phyloP scores from a whole-genome alignment of 2,888 invertebrate species.

The Conops quadrifasciatus region DNA sequence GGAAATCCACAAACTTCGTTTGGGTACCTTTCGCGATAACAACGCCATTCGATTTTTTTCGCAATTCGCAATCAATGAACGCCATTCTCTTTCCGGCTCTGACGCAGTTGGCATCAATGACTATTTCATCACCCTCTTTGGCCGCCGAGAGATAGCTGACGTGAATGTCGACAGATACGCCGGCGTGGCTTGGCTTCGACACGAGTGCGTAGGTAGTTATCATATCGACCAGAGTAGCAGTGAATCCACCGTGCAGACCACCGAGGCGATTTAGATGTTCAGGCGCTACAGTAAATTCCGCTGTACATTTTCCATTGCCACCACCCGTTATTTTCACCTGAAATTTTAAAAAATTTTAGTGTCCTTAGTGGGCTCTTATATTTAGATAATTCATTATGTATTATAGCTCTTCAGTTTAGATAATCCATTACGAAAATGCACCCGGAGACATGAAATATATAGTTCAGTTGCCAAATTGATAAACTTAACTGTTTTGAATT shows the following conservation, averaged over 20 bases:
- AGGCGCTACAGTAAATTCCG: slow-evolving; percentile 77
- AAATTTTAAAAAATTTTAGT: neutral
- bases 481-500: no score
- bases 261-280: slow-evolving; percentile 82
- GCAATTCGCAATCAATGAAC: slow-evolving; percentile 81
- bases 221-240: slow-evolving; percentile 76
- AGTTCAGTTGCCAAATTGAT: no score
- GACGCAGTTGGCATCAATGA: slow-evolving; percentile 80
- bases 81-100: slow-evolving; percentile 83
- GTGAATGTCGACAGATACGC: slow-evolving; percentile 85
- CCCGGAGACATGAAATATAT: no score
- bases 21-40: slow-evolving; percentile 85
- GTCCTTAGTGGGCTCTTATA: no score
- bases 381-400: no score
- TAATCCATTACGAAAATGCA: no score
- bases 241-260: slow-evolving; percentile 85
- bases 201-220: slow-evolving; percentile 83
- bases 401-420: no score
- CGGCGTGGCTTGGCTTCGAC: slow-evolving; percentile 72
- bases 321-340: slow-evolving; percentile 66
- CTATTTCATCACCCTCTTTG: slow-evolving; percentile 78
- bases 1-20: slow-evolving; percentile 74
- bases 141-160: slow-evolving; percentile 84
- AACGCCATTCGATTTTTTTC: slow-evolving; percentile 76
- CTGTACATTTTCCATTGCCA: slow-evolving; percentile 77